A percentile compares a stretch with the other conserved stretches of the same genome.
These are phyloP conservation scores for Dascyllus trimaculatus DNA, from an alignment of 2,113 vertebrate species.

Conservation along the genomic window DNA sequence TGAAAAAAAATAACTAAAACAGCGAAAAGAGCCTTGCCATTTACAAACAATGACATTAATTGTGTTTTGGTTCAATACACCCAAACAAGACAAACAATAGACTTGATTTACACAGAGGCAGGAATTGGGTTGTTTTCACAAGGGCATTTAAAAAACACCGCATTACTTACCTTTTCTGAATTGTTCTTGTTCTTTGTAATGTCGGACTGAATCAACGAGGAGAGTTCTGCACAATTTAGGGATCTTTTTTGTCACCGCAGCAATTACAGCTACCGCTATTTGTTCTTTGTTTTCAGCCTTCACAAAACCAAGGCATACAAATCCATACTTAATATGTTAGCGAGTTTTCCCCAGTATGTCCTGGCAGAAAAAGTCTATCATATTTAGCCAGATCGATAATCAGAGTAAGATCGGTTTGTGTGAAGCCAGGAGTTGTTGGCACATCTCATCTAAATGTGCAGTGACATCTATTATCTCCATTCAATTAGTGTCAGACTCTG, in stretches of 20 bases:
- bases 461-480: neutral
- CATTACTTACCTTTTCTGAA: slow-evolving; percentile 7
- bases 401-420: neutral
- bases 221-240: neutral
- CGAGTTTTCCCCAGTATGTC: neutral
- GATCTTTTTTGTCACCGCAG: neutral
- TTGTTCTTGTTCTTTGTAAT: neutral
- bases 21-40: slow-evolving; percentile 1
- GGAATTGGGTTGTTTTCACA: neutral
- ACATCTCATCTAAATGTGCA: too few species aligned
- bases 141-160: neutral
- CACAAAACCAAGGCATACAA: neutral
- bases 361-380: neutral
- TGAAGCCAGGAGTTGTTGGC: neutral
- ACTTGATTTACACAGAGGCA: slow-evolving; percentile 32
- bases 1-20: neutral
- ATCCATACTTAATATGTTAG: neutral
- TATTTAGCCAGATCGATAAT: neutral
- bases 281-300: slow-evolving; percentile 9
- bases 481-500: neutral
- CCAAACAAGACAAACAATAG: slow-evolving; percentile 32
- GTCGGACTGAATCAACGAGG: neutral
- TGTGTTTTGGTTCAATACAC: slow-evolving; percentile 29
- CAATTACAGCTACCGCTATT: neutral
- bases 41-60: slow-evolving; percentile 19